phyloP scores from a whole-genome alignment of 2,113 vertebrate species.

The Recurvirostra avosetta region DNA sequence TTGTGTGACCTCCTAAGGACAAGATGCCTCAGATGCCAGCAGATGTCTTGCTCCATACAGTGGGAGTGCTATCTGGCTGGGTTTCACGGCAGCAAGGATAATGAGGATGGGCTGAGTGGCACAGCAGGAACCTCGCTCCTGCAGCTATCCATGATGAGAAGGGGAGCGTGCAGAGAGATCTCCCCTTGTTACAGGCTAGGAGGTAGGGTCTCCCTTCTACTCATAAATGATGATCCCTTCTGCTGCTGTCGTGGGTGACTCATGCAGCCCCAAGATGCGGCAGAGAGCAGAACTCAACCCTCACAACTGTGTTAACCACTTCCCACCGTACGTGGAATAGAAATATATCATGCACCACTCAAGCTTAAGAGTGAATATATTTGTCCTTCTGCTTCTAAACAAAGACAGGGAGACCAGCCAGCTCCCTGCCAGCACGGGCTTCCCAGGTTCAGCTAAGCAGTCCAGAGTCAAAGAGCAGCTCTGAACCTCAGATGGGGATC shows the following conservation, averaged over 20 bases:
- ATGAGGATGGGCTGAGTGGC: neutral
- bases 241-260: neutral
- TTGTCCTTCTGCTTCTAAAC: neutral
- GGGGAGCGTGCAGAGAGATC: neutral
- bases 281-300: neutral
- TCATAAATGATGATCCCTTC: neutral
- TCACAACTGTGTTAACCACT: neutral
- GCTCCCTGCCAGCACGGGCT: neutral
- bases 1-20: neutral
- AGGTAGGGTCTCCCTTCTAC: neutral
- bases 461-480: neutral
- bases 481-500: neutral
- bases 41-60: neutral
- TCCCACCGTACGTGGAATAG: rapidly evolving
- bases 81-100: neutral
- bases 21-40: neutral
- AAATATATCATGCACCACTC: neutral
- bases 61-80: neutral
- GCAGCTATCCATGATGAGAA: neutral
- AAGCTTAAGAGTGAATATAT: neutral
- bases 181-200: rapidly evolving
- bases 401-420: neutral
- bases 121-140: neutral
- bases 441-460: neutral
- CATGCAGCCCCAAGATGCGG: neutral